These are phyloP conservation scores for Dromaius novaehollandiae DNA, from an alignment of 2,113 vertebrate species.

Conservation along the genomic window DNA sequence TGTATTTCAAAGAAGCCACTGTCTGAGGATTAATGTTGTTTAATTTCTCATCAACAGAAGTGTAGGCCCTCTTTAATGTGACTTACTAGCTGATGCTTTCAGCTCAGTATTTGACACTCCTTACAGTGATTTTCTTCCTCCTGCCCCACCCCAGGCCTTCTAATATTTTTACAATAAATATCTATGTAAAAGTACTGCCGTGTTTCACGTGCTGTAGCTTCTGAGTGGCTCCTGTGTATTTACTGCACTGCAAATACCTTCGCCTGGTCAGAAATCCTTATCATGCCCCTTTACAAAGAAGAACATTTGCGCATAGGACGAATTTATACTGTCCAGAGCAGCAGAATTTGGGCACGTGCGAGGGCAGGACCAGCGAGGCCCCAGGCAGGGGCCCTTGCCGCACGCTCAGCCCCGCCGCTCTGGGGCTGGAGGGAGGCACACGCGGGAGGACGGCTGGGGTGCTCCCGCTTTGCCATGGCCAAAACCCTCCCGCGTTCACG, in stretches of 20 bases:
- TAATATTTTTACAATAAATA: not conserved
- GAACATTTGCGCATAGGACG: fast-evolving
- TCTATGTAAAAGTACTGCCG: not conserved
- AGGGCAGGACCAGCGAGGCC: not conserved
- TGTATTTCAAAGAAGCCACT: not conserved
- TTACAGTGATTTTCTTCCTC: not conserved
- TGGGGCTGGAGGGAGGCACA: too few relatives aligned
- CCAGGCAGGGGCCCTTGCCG: too few relatives aligned
- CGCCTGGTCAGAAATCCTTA: not conserved
- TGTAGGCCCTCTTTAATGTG: not conserved
- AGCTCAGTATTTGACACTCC: not conserved
- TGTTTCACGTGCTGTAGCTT: not conserved
- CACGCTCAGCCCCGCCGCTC: too few relatives aligned
- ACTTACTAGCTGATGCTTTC: not conserved
- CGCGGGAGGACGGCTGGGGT: too few relatives aligned
- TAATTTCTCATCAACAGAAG: not conserved
- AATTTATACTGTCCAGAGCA: not conserved
- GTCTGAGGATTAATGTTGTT: not conserved
- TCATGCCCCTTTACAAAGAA: not conserved
- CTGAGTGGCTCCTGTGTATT: not conserved
- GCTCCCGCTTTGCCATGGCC: not conserved
- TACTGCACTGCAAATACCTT: not conserved
- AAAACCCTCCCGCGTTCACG: not conserved
- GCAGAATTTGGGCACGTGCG: not conserved
- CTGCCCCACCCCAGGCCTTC: fast-evolving